Evolutionary conservation across 2,113 vertebrate genomes (phyloP).

Genomic region (Sporophila hypoxantha): DNA sequence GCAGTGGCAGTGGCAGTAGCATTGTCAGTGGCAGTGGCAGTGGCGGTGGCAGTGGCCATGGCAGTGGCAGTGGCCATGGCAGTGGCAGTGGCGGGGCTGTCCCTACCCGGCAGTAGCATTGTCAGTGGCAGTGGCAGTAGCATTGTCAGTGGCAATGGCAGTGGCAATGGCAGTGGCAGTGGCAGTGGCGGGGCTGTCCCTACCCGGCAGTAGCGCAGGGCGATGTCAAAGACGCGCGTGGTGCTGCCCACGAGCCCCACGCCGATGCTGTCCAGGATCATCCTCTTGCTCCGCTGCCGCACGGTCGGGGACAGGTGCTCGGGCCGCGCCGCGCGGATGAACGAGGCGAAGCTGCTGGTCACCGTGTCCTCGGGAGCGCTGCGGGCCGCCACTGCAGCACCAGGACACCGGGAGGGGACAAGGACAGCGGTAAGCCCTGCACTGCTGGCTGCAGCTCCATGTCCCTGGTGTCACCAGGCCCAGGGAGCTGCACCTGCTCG

Average conservation of each 20-base stretch:
- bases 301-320: conserved; percentile 70
- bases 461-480: neutral
- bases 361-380: conserved; percentile 69
- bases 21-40: too few relatives aligned
- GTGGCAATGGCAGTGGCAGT: too few relatives aligned
- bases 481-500: neutral
- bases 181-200: neutral
- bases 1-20: too few relatives aligned
- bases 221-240: conserved; percentile 75
- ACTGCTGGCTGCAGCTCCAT: neutral
- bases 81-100: too few relatives aligned
- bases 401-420: neutral
- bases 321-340: conserved; percentile 70
- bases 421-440: neutral
- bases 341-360: conserved; percentile 80
- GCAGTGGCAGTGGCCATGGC: too few relatives aligned
- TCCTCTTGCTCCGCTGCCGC: conserved; percentile 81
- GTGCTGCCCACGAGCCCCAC: conserved; percentile 85
- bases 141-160: too few relatives aligned
- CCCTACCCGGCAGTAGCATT: too few relatives aligned
- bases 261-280: conserved; percentile 86
- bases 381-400: conserved; percentile 53
- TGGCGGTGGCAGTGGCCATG: too few relatives aligned
- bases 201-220: conserved; percentile 82
- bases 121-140: too few relatives aligned